Base-by-base conservation (phyloP, 2,888 invertebrate species). In the Didymodactylos carnosus region DNA sequence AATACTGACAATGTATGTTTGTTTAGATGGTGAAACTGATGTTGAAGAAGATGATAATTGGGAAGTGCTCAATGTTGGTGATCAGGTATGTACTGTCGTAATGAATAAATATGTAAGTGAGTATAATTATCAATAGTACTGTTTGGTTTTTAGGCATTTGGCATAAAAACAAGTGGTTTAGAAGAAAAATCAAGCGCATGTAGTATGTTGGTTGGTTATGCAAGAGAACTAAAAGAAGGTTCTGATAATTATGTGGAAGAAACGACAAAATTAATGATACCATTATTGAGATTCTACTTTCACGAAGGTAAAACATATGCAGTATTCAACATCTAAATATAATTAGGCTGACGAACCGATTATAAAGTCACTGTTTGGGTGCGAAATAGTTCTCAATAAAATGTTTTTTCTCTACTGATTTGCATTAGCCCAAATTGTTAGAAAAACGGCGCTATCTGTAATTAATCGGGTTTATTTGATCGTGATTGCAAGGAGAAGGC, bases 181-280 rank as follows among this genome's bases (percentile, higher is more conserved):
- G 94, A 94, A 84, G 94, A 94, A 83, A 94, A 94, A 82, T 92
- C 93, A 0, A 92, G 92, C 2, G 94, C 94, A 0, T 94, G 93
- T 82, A 92, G 92, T 83, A 94, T 94, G 94, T 85, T 94, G 75
- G 92, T 94, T 14, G 94, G 93, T 82, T 94, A 93, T 81, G 94
- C 94, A 0, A 87, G 91, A 39, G 94, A 94, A 83, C 86, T 94
- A 75, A 93, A 93, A 81, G 91, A 91, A 79, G 90, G 89, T 4
- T 87, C 91, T 87, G 88, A 81, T 80, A 88, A 84, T 80, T 91
- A 85, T 80, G 89, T 90, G 5, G 91, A 91, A 81, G 88, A 84
- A 75, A 85, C 85, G 6, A 82, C 84, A 49, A 80, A 82, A 72
- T 79, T 86, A 71, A 85, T 85, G 84, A 81, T 85, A 41, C 80